These are phyloP conservation scores for Chlorocebus sabaeus DNA, from an alignment of 2,113 vertebrate genomes.

Conservation along the genomic window DNA sequence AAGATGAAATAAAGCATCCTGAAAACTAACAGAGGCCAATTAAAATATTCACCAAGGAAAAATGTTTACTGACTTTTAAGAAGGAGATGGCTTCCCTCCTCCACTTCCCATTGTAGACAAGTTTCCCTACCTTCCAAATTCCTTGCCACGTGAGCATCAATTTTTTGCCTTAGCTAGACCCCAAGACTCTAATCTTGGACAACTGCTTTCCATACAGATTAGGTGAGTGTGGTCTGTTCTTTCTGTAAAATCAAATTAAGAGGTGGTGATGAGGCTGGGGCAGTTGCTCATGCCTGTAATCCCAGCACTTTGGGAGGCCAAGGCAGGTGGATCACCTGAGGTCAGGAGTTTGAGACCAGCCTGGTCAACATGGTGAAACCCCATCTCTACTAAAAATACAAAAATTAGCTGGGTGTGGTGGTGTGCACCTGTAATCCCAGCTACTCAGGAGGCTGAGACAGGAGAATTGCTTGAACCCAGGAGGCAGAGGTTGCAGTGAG, in stretches of 20 bases:
- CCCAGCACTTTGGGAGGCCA: too few relatives aligned
- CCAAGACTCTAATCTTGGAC: neutral
- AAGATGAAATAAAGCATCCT: neutral
- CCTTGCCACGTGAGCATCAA: neutral
- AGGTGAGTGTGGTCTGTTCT: neutral
- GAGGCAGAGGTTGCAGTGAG: too few relatives aligned
- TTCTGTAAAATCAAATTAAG: neutral
- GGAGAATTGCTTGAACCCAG: too few relatives aligned
- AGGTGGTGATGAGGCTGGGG: neutral
- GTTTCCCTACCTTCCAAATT: neutral
- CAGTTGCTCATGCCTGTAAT: too few relatives aligned
- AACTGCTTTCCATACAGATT: neutral
- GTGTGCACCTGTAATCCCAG: too few relatives aligned
- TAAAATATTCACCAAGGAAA: neutral
- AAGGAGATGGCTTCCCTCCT: neutral
- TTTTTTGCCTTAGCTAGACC: neutral
- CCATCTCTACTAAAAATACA: too few relatives aligned
- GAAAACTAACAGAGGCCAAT: neutral
- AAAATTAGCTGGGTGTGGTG: too few relatives aligned
- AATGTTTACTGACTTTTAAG: neutral
- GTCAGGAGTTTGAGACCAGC: too few relatives aligned
- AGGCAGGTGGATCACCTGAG: too few relatives aligned
- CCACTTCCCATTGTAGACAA: neutral
- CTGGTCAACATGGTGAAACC: too few relatives aligned
- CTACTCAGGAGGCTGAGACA: too few relatives aligned